These are phyloP conservation scores for Triplophysa rosa DNA, from an alignment of 2,113 vertebrate genomes.

Conservation along the genomic window DNA sequence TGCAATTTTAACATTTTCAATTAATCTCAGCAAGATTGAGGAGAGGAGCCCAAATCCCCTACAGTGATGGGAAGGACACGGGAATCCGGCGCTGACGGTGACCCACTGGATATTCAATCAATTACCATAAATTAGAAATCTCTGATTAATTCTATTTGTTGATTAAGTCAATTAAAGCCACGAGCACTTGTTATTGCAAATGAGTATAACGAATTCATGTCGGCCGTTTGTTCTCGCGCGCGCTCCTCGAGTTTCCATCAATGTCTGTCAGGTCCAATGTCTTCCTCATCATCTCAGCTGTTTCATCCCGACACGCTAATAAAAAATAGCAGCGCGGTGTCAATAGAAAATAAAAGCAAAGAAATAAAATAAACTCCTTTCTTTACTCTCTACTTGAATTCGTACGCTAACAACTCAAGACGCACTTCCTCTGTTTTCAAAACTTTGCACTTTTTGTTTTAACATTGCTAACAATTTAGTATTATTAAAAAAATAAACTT, in stretches of 20 bases:
- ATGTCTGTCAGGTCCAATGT: conserved; percentile 40
- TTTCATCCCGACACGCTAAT: conserved; percentile 6
- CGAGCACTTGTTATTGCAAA: conserved; percentile 77
- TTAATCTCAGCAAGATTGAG: conserved; percentile 56
- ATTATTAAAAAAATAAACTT: too few relatives aligned
- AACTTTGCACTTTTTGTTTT: too few relatives aligned
- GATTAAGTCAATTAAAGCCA: conserved; percentile 83
- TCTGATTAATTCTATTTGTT: conserved; percentile 83
- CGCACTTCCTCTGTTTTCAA: too few relatives aligned
- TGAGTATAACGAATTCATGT: conserved; percentile 77
- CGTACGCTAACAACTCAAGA: too few relatives aligned
- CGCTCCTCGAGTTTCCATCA: conserved; percentile 63
- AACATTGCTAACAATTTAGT: too few relatives aligned
- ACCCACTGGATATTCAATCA: conserved; percentile 79
- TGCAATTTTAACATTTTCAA: conserved; percentile 58
- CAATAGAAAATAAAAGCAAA: conserved; percentile 1
- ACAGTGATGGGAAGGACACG: conserved; percentile 52
- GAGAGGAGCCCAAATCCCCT: conserved; percentile 46
- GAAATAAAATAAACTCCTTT: not conserved
- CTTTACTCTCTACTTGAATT: too few relatives aligned
- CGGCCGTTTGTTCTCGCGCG: conserved; percentile 69
- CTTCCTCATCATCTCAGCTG: conserved; percentile 7
- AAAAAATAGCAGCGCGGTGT: not conserved
- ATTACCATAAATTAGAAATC: conserved; percentile 81
- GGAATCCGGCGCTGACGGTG: conserved; percentile 60